phyloP scores from a whole-genome alignment of 2,797 vertebrate species.

The Hippocampus kuda region DNA sequence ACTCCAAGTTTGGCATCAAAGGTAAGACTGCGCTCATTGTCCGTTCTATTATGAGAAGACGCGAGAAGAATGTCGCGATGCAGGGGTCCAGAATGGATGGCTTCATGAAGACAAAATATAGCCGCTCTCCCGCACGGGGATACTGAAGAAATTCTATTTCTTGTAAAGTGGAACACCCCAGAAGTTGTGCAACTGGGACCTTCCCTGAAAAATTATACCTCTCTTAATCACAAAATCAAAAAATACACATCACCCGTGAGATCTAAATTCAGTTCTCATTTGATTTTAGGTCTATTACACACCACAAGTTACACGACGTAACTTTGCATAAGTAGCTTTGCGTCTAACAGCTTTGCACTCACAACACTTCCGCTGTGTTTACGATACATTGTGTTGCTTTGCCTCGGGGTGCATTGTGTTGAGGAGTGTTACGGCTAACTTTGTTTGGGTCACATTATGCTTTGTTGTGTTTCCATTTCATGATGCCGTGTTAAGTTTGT shows the following conservation, averaged over 20 bases:
- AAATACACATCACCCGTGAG: background rate
- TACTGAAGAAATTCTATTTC: background rate
- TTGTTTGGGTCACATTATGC: too few species aligned
- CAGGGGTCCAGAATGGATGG: background rate
- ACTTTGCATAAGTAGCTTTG: too few species aligned
- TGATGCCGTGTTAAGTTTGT: too few species aligned
- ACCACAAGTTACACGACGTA: too few species aligned
- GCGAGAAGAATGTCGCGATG: background rate
- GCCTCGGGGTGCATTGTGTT: too few species aligned
- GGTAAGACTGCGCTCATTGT: conserved; percentile 71
- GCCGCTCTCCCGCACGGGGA: background rate
- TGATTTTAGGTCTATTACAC: too few species aligned
- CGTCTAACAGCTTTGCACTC: too few species aligned
- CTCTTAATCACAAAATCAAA: background rate
- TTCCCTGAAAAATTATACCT: background rate
- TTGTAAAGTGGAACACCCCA: background rate
- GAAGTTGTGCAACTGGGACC: background rate
- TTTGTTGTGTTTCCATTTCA: too few species aligned
- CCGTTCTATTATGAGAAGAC: background rate
- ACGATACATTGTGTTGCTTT: too few species aligned
- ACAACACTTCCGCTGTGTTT: too few species aligned
- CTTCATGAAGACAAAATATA: conserved; percentile 3
- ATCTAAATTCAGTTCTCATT: background rate
- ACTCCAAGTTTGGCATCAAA: conserved; percentile 99
- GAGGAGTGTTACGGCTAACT: too few species aligned